Base-by-base conservation (phyloP, 2,797 vertebrate genomes). In the Paratrypauchen microcephalus region DNA sequence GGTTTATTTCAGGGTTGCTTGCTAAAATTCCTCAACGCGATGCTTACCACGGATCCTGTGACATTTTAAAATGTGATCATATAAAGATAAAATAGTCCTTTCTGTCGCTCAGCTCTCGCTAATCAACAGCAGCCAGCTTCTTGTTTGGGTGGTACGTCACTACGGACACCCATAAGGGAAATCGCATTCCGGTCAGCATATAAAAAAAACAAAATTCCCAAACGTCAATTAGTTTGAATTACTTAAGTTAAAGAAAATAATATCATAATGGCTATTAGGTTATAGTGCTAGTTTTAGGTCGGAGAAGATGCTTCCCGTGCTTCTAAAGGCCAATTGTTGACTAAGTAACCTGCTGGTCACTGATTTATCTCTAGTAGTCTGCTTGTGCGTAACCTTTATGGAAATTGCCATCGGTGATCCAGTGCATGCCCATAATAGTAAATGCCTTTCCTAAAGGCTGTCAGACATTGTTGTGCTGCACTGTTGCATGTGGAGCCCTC, bases 41-140 rank as follows among this genome's bases (percentile, higher is more conserved):
- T 30, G 75, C 88, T 86, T 77, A 93, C 92, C 92, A 93, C 0
- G 79, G 76, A 78, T 93, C 92, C 69, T 91, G 89, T 69, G 91
- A 92, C 91, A 93, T 93, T 73, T 0, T 68, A 41, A 36, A 73
- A 64, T 48, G n/a, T 52, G 9, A 15, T 6, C 4, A 8, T 74
- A 59, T 0, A 11, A 59, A 24, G 23, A 39, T 3, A 59, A 83
- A 64, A 65, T 55, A 67, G 58, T 56, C 39, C 41, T 12, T 72
- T 75, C 18, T 45, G 41, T 4, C 12, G 39, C 39, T 13, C 30
- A 32, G 30, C 3, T 41, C 12, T 41, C 11, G 58, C 39, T 82
- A 76, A 81, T 76, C 65, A 74, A 7, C 11, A 41, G 56, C 76
- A 65, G 61, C 21, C 60, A n/a, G 73, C 12, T 72, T 52, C 80